phyloP scores from a whole-genome alignment of 1,140 invertebrate species.

The Drosophila littoralis region DNA sequence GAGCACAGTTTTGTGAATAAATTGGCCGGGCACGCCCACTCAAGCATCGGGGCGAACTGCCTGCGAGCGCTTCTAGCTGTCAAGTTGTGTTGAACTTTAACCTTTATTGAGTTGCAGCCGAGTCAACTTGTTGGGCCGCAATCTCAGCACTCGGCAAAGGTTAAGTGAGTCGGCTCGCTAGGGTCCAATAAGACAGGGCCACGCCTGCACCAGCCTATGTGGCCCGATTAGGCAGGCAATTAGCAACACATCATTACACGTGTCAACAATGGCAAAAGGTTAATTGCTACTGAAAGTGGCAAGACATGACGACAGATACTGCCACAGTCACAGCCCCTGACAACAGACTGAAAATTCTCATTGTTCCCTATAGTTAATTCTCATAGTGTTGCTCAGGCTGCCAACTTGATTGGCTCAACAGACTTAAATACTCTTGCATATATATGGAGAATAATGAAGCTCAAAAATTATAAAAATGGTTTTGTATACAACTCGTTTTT shows the following conservation, averaged over 20 bases:
- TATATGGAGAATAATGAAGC: no score
- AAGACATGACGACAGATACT: conserved; percentile 2
- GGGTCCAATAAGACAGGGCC: conserved; percentile 31
- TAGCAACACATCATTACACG: conserved; percentile 78
- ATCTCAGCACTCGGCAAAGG: background rate
- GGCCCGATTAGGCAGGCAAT: conserved; percentile 59
- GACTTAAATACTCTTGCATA: no score
- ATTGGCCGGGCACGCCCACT: conserved; percentile 23
- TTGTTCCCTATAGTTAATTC: conserved; percentile 37
- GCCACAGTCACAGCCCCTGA: background rate
- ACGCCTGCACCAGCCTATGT: conserved; percentile 39
- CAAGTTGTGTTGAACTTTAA: conserved; percentile 52
- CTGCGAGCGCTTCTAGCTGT: conserved; percentile 13
- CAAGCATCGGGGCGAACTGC: background rate
- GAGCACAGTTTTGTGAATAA: conserved; percentile 40
- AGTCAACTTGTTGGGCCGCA: background rate
- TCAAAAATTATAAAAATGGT: no score
- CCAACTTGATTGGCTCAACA: conserved; percentile 8
- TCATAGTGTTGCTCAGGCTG: conserved; percentile 12
- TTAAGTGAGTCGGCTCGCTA: conserved; percentile 23
- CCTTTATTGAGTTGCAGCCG: conserved; percentile 44
- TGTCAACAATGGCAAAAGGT: conserved; percentile 77
- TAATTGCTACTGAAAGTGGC: conserved; percentile 63
- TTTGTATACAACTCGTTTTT: no score
- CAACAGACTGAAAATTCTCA: conserved; percentile 31